Evolutionary conservation across 1,140 invertebrate species (phyloP).

Genomic region (Drosophila takahashii): DNA sequence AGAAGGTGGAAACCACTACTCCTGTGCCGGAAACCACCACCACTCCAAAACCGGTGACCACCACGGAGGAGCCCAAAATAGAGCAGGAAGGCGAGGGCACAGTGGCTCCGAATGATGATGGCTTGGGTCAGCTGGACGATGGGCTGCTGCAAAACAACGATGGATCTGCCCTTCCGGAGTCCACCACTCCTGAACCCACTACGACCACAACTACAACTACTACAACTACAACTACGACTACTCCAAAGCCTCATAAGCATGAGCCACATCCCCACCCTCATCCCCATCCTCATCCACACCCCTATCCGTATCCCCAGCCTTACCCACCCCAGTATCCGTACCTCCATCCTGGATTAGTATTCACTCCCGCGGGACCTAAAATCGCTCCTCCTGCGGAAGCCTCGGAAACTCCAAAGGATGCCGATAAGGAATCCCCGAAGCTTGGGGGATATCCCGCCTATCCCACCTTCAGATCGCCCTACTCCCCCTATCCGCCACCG

Average conservation of each 20-base stretch:
- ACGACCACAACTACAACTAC: constrained; percentile 38
- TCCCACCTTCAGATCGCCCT: constrained; percentile 30
- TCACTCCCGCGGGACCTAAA: neutral
- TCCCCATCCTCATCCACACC: neutral
- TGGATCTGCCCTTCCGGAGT: constrained; percentile 24
- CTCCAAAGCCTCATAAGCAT: constrained; percentile 35
- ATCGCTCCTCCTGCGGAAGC: neutral
- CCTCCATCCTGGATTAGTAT: constrained; percentile 2
- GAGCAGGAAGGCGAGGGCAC: constrained; percentile 14
- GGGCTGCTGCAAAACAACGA: constrained; percentile 10
- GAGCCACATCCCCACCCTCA: constrained; percentile 14
- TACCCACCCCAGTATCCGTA: constrained; percentile 7
- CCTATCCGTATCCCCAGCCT: constrained; percentile 16
- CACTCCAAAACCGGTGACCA: constrained; percentile 38
- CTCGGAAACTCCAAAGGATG: neutral
- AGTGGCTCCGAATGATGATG: constrained; percentile 20
- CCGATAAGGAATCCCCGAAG: constrained; percentile 7
- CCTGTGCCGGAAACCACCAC: constrained; percentile 37
- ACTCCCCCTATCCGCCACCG: constrained; percentile 35
- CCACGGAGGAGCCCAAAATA: constrained; percentile 28
- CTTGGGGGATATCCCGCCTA: constrained; percentile 16
- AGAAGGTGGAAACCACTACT: constrained; percentile 7
- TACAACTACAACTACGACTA: constrained; percentile 33
- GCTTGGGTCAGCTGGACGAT: constrained; percentile 29
- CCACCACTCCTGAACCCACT: constrained; percentile 40